Evolutionary conservation across 2,797 vertebrate genomes (phyloP).

Genomic region (Macropodus opercularis): DNA sequence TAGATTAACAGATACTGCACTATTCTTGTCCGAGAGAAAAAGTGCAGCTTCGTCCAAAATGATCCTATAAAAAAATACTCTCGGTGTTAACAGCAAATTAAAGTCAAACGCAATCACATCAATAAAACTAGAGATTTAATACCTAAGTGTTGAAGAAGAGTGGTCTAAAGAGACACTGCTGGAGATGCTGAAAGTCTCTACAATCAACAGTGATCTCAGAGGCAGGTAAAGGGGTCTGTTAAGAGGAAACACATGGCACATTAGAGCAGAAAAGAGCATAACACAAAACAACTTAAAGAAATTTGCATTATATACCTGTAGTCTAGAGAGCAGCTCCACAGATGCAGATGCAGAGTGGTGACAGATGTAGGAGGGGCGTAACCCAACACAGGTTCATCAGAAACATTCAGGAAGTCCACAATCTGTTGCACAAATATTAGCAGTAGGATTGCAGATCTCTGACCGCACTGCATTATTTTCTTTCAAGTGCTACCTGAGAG

Average conservation of each 20-base stretch:
- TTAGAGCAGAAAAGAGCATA: conserved; percentile 3
- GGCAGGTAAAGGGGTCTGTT: conserved; percentile 92
- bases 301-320: conserved; percentile 84
- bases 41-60: conserved; percentile 96
- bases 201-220: conserved; percentile 89
- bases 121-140: conserved; percentile 21
- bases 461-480: neutral
- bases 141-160: conserved; percentile 95
- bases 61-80: conserved; percentile 81
- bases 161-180: conserved; percentile 93
- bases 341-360: conserved; percentile 89
- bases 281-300: neutral
- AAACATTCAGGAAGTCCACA: conserved; percentile 94
- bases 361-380: conserved; percentile 93
- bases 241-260: conserved; percentile 17
- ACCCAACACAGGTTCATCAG: conserved; percentile 96
- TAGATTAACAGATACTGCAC: conserved; percentile 88
- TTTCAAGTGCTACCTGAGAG: neutral
- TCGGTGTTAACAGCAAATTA: conserved; percentile 14
- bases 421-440: conserved; percentile 80
- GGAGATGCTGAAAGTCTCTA: conserved; percentile 98
- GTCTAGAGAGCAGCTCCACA: conserved; percentile 97
- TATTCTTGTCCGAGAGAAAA: conserved; percentile 95
- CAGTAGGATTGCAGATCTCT: neutral
- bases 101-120: neutral